phyloP scores from a whole-genome alignment of 2,888 invertebrate genomes.

The Pyrochroa serraticornis region DNA sequence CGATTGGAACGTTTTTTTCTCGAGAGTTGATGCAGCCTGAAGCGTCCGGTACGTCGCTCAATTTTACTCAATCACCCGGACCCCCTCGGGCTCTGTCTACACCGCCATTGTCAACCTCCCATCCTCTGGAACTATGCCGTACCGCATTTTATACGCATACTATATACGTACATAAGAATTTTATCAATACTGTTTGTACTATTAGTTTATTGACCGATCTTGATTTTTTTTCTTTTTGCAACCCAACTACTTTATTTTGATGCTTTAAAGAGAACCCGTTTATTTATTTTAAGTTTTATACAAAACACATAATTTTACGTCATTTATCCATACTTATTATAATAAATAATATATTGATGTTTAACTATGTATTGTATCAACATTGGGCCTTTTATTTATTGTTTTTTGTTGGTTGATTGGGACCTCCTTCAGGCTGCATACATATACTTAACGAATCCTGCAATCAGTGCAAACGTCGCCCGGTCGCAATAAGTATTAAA shows the following conservation, averaged over 20 bases:
- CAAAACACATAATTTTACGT: conserved; percentile 22
- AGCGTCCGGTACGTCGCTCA: conserved; percentile 32
- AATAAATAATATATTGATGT: conserved; percentile 28
- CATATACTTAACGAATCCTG: conserved; percentile 33
- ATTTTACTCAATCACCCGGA: conserved; percentile 21
- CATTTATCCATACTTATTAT: conserved; percentile 25
- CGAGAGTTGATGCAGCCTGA: conserved; percentile 43
- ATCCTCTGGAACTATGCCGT: conserved; percentile 19
- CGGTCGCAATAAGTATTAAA: conserved; percentile 53
- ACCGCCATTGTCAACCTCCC: conserved; percentile 11
- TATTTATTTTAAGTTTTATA: conserved; percentile 27
- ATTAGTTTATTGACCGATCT: conserved; percentile 12
- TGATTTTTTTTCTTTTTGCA: conserved; percentile 6
- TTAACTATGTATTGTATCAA: conserved; percentile 28
- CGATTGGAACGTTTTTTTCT: conserved; percentile 41
- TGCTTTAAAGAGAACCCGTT: conserved; percentile 24
- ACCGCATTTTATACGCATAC: conserved; percentile 25
- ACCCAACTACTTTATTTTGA: conserved; percentile 13
- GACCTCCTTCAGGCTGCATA: conserved; percentile 31
- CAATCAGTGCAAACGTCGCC: conserved; percentile 43
- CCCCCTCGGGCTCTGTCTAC: conserved; percentile 17
- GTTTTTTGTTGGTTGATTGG: conserved; percentile 19
- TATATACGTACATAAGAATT: conserved; percentile 27
- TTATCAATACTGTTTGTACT: conserved; percentile 15
- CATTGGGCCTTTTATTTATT: conserved; percentile 29